A percentile compares a stretch with the other conserved stretches of the same genome.
Conservation (phyloP, 2,888 invertebrate species). For the Apotomis betuletana region DNA sequence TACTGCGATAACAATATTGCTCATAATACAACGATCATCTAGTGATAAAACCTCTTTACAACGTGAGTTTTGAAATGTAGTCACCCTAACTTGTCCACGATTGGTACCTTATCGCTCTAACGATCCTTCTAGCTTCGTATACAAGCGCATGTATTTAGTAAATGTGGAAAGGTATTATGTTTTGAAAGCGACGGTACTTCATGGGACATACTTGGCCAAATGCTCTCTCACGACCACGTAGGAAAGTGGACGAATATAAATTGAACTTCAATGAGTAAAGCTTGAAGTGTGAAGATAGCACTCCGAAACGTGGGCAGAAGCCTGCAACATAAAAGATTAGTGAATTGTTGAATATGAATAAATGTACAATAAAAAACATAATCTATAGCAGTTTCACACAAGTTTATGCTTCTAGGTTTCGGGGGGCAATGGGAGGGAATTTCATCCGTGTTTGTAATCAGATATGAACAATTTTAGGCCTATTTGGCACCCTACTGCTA, state of each 20-base stretch:
- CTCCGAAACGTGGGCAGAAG: conserved; percentile 20
- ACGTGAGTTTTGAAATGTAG: conserved; percentile 32
- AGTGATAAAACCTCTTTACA: conserved; percentile 41
- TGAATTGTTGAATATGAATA: conserved; percentile 30
- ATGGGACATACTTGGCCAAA: conserved; percentile 33
- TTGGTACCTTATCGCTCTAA: conserved; percentile 17
- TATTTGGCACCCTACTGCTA: conserved; percentile 33
- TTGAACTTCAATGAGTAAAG: conserved; percentile 27
- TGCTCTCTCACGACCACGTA: conserved; percentile 19
- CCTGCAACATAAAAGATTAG: conserved; percentile 19
- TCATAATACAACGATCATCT: conserved; percentile 42
- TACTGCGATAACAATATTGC: conserved; percentile 39
- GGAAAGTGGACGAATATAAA: conserved; percentile 33
- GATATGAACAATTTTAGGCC: conserved; percentile 19
- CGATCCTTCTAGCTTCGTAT: not conserved
- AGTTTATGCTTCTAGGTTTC: conserved; percentile 15
- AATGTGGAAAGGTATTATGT: conserved; percentile 8
- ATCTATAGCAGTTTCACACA: conserved; percentile 28
- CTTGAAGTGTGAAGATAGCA: conserved; percentile 33
- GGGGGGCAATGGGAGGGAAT: conserved; percentile 15
- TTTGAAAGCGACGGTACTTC: conserved; percentile 9
- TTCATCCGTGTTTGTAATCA: conserved; percentile 23
- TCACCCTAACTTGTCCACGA: conserved; percentile 17
- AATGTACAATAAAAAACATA: conserved; percentile 20
- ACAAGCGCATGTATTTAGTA: not conserved